phyloP scores from a whole-genome alignment of 2,797 vertebrate genomes.

The Sternotherus odoratus region DNA sequence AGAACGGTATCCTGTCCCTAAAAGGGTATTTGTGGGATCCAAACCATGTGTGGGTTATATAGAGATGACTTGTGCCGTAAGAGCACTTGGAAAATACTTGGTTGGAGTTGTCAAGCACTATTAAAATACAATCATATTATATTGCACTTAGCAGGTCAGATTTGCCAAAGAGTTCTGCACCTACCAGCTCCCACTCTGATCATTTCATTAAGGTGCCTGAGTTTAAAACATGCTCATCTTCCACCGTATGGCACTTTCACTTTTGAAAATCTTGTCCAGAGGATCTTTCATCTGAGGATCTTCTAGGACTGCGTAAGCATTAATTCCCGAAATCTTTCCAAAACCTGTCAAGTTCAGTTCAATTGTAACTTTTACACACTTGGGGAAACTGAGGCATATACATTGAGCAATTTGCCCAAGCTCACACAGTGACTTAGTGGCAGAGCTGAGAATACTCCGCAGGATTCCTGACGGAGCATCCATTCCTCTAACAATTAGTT shows the following conservation, averaged over 20 bases:
- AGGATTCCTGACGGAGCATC: fast-evolving
- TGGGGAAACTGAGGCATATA: fast-evolving
- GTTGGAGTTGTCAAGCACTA: conserved; percentile 56
- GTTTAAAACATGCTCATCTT: neutral
- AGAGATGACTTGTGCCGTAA: conserved; percentile 42
- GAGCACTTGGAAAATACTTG: conserved; percentile 45
- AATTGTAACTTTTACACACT: fast-evolving
- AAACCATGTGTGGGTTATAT: neutral
- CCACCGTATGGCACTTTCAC: neutral
- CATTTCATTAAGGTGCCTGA: neutral
- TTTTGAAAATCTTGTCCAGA: neutral
- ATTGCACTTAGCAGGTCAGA: neutral
- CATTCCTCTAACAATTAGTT: neutral
- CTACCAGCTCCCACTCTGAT: neutral
- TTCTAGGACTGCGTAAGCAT: fast-evolving
- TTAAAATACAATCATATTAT: neutral
- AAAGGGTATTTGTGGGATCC: neutral
- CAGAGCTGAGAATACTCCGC: neutral
- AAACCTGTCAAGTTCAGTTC: fast-evolving
- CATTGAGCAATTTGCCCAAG: neutral
- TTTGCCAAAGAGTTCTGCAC: neutral
- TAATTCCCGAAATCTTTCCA: neutral
- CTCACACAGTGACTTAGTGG: neutral
- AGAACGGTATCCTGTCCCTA: neutral
- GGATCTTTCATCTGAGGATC: neutral